Evolutionary conservation across 2,888 invertebrate genomes (phyloP), one percentile per base, ranked within the genome.

Genomic region (Cryptocheilus praepositus): DNA sequence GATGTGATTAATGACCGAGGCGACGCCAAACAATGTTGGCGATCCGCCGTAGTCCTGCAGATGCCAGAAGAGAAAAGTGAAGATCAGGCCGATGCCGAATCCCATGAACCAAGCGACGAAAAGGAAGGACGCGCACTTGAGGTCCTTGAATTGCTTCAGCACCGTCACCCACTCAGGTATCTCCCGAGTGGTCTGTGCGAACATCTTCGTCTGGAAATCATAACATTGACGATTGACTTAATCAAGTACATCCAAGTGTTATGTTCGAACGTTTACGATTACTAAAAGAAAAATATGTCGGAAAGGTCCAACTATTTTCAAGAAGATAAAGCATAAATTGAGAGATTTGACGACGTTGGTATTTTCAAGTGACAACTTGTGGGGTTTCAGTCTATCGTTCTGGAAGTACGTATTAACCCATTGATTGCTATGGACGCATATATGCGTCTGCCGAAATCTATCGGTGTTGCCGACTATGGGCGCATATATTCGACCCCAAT

Each of bases 91-190:
- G 83, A 99, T 98, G 62, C 99, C 99, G 86, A 98, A 97, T 63
- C 99, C 99, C 98, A 99, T 98, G 90, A 97, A 98, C 97, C 98
- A 98, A 57, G 98, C 96, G 43, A 98, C 97, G 88, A 98, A 96
- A 57, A 99, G 92, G 89, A 98, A 97, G 0, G 96, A 95, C 15
- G 95, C 95, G 75, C 97, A 97, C 88, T 97, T 96, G 63, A 97
- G 89, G 87, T 96, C 95, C 83, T 95, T 95, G 89, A 97, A 96
- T 85, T 97, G 95, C 73, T 94, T 93, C 79, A 98, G 90, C 61
- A 98, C 97, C 0, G 96, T 94, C 81, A 97, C 92, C 98, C 98
- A 98, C 90, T 98, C 96, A 5, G 97, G 97, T 89, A 98, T 94
- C 89, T 96, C 94, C 71, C 95, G 92, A 53, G 95, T 95, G 55